phyloP scores from a whole-genome alignment of 2,888 invertebrate species.

The Eristalis arbustorum region DNA sequence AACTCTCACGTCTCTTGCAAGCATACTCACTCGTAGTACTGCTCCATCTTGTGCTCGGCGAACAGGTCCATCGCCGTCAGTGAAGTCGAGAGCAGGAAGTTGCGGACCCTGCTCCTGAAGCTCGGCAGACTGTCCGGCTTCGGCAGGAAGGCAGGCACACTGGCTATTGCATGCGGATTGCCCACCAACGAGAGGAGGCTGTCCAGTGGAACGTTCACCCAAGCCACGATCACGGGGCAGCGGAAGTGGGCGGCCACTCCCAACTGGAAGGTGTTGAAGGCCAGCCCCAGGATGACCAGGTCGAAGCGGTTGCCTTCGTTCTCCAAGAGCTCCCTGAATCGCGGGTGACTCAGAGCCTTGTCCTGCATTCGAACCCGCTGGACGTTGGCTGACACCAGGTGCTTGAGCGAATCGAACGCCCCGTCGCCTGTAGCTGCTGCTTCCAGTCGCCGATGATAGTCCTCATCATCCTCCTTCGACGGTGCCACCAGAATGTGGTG shows the following conservation, averaged over 20 bases:
- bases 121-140: conserved; percentile 60
- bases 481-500: conserved; percentile 65
- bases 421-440: not conserved
- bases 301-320: conserved; percentile 66
- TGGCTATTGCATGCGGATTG: conserved; percentile 41
- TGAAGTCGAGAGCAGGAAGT: conserved; percentile 56
- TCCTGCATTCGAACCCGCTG: conserved; percentile 42
- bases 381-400: conserved; percentile 17
- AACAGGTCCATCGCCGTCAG: conserved; percentile 13
- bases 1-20: not conserved
- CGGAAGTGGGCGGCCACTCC: conserved; percentile 72
- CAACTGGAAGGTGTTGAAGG: conserved; percentile 68
- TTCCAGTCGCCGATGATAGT: not conserved
- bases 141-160: not conserved
- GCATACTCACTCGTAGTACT: conserved; percentile 51
- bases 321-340: conserved; percentile 60
- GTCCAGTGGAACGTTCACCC: conserved; percentile 20
- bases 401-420: not conserved
- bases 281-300: conserved; percentile 68
- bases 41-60: conserved; percentile 35
- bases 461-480: not conserved
- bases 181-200: conserved; percentile 18
- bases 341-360: conserved; percentile 29
- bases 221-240: conserved; percentile 69
- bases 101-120: conserved; percentile 73